These are phyloP conservation scores for Euwallacea fornicatus DNA, from an alignment of 1,140 invertebrate species.

Conservation along the genomic window DNA sequence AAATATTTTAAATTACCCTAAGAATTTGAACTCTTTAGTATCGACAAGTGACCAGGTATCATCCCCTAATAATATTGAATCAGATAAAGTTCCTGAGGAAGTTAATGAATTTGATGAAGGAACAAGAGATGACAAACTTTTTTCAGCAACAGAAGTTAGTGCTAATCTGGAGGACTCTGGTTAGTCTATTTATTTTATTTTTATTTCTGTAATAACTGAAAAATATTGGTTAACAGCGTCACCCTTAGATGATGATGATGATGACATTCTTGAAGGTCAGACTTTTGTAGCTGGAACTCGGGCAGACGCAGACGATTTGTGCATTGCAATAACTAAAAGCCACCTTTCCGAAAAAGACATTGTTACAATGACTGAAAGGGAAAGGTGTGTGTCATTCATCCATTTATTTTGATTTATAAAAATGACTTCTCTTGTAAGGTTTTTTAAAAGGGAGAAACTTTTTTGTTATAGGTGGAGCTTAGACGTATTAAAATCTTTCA, in stretches of 20 bases:
- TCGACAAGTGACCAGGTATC: background rate
- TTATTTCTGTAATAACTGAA: too few relatives aligned
- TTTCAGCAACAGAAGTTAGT: too few relatives aligned
- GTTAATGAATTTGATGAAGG: too few relatives aligned
- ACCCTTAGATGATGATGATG: background rate
- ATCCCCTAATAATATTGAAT: too few relatives aligned
- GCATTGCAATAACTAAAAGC: slow-evolving; percentile 46
- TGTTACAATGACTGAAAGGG: slow-evolving; percentile 57
- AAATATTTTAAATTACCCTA: slow-evolving; percentile 58
- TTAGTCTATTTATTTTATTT: too few relatives aligned
- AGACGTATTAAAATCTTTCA: slow-evolving; percentile 60
- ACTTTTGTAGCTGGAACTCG: slow-evolving; percentile 54
- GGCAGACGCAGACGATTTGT: slow-evolving; percentile 47
- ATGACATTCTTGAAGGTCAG: slow-evolving; percentile 32
- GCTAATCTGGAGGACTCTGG: too few relatives aligned
- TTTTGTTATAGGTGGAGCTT: slow-evolving; percentile 56
- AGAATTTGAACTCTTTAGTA: too few relatives aligned
- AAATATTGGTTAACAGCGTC: too few relatives aligned
- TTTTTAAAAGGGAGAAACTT: background rate
- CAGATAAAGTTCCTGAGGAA: too few relatives aligned
- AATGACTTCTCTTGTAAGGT: background rate
- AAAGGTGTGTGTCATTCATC: slow-evolving; percentile 40
- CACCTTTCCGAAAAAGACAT: slow-evolving; percentile 57
- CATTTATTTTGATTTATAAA: background rate
- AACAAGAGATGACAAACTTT: too few relatives aligned